These are phyloP conservation scores for Ictidomys tridecemlineatus DNA, from an alignment of 2,113 vertebrate genomes.

Conservation along the genomic window DNA sequence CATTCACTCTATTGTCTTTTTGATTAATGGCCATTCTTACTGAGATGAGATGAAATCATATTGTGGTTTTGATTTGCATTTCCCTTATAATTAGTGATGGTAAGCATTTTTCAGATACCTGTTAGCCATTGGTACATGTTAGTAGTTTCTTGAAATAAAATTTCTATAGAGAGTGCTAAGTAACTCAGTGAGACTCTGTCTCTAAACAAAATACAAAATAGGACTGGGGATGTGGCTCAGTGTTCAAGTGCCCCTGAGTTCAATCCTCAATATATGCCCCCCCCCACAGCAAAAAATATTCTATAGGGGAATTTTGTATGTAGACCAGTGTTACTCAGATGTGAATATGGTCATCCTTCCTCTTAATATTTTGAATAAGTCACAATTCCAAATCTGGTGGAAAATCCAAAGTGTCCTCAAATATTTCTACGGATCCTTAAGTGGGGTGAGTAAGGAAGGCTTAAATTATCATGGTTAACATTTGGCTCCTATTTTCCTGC, in stretches of 20 bases:
- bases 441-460: not conserved
- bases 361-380: slow-evolving; percentile 43
- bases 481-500: not conserved
- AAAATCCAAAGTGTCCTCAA: not conserved
- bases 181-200: too few species aligned
- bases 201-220: too few species aligned
- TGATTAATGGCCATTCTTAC: not conserved
- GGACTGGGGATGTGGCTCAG: too few species aligned
- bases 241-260: too few species aligned
- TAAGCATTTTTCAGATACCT: not conserved
- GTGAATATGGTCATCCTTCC: slow-evolving; percentile 8
- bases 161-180: not conserved
- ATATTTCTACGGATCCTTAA: not conserved
- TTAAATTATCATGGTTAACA: not conserved
- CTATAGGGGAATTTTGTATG: not conserved
- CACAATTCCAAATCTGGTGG: not conserved
- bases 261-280: too few species aligned
- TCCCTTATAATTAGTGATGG: not conserved
- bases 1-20: not conserved
- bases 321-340: not conserved
- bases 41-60: not conserved
- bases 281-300: not conserved
- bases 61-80: not conserved
- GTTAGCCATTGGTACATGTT: not conserved
- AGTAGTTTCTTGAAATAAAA: slow-evolving; percentile 40